Evolutionary conservation across 2,113 vertebrate species (phyloP), one percentile per base, ranked within the genome.

Genomic region (Tragulus kanchil): DNA sequence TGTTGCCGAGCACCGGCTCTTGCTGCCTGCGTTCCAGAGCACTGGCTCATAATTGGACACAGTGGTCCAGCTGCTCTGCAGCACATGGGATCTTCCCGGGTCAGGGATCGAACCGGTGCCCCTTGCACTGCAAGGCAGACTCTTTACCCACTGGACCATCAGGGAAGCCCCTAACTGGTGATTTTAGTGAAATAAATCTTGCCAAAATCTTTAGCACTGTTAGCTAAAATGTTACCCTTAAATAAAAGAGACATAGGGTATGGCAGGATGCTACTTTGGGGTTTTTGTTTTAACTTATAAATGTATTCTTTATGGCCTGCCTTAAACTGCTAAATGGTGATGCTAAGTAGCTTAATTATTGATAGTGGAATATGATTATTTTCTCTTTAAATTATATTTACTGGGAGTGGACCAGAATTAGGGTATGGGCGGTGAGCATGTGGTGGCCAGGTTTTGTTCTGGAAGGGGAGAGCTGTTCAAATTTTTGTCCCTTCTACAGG

Each of bases 111-210:
- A 36, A 36, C 36, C 36, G 36, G 36, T 36, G 36, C 36, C 36
- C 36, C 36, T 36, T 36, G 36, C 36, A 36, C 36, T 36, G 36
- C 36, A 36, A 36, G 36, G 36, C 36, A 36, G 36, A 36, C 2
- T 36, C 36, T 36, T 36, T 36, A 36, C 36, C 36, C 36, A 36
- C 36, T 36, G 36, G 36, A 36, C 36, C 36, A 36, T 36, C 36
- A 36, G 36, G 36, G 36, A 36, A 36, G 36, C 36, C 2, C 81
- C 65, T 79, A 77, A 59, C 48, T 69, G 87, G 26, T 73, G 83
- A 50, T 77, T 94, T 88, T 88, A 84, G n/a, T 93, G 87, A 89
- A 45, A 17, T 59, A 14, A 89, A 23, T 94, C 50, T 93, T 86
- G 21, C 10, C 10, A 31, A 81, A 92, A 14, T 10, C 5, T 64